A percentile compares a stretch with the other conserved stretches of the same genome.
Evolutionary conservation across 1,140 invertebrate genomes (phyloP).

Genomic region (Zaprionus davidi): DNA sequence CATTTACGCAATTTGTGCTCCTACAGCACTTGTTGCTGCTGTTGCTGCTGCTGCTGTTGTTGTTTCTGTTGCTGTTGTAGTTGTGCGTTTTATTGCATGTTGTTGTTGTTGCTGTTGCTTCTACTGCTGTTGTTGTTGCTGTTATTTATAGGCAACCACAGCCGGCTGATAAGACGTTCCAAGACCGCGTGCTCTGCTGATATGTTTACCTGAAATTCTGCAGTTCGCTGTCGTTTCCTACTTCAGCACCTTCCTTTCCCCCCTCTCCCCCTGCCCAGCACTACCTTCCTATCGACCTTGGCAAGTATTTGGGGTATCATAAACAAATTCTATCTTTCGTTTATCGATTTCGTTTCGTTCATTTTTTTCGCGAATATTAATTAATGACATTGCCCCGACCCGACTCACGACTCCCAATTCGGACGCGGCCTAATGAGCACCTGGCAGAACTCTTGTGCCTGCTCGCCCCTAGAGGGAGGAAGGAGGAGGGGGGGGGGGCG

Average conservation of each 20-base stretch:
- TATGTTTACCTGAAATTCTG: constrained; percentile 6
- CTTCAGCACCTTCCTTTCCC: neutral
- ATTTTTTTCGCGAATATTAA: constrained; percentile 62
- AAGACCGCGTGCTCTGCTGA: constrained; percentile 24
- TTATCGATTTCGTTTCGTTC: constrained; percentile 36
- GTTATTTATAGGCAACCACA: constrained; percentile 47
- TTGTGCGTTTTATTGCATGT: constrained; percentile 15
- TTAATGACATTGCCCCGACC: constrained; percentile 28
- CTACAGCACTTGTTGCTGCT: constrained; percentile 43
- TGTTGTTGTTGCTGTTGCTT: constrained; percentile 21
- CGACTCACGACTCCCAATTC: too few species aligned
- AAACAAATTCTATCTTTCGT: constrained; percentile 8
- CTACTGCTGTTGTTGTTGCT: constrained; percentile 28
- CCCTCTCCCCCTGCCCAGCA: neutral
- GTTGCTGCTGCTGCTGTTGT: constrained; percentile 9
- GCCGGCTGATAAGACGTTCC: constrained; percentile 49
- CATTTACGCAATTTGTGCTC: constrained; percentile 72
- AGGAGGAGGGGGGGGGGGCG: neutral
- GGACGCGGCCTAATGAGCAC: constrained; percentile 14
- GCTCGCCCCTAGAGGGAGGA: neutral
- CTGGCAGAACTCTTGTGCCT: constrained; percentile 1
- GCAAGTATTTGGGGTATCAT: neutral
- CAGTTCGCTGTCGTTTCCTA: neutral
- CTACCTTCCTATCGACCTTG: constrained; percentile 1
- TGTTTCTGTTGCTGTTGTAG: constrained; percentile 16